phyloP scores from a whole-genome alignment of 2,113 vertebrate species.

The Ranitomeya imitator region DNA sequence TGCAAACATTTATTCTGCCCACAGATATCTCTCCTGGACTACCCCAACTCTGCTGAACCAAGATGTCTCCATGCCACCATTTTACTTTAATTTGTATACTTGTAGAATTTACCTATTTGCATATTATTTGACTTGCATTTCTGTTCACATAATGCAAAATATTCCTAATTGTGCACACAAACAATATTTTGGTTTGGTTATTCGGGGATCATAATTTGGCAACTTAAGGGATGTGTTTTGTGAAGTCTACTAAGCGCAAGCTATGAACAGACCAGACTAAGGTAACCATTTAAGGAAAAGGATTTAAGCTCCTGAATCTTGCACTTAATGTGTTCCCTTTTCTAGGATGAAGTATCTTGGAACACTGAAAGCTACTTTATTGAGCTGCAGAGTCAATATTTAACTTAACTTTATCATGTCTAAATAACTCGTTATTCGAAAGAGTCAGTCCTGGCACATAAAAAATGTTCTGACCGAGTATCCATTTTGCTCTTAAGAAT shows the following conservation, averaged over 20 bases:
- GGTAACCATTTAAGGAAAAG: slow-evolving; percentile 54
- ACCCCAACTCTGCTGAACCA: not conserved
- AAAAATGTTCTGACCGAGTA: not conserved
- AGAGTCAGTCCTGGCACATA: not conserved
- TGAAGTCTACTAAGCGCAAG: slow-evolving; percentile 26
- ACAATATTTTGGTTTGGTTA: not conserved
- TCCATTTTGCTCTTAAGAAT: not conserved
- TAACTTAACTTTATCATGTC: slow-evolving; percentile 38
- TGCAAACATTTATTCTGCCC: no score
- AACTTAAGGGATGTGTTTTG: not conserved
- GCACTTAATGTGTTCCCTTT: slow-evolving; percentile 7
- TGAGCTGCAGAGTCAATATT: slow-evolving; percentile 56
- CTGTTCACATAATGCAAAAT: not conserved
- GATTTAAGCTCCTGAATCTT: slow-evolving; percentile 44
- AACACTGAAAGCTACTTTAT: slow-evolving; percentile 26
- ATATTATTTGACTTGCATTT: not conserved
- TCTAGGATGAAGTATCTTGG: slow-evolving; percentile 39
- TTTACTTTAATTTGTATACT: not conserved
- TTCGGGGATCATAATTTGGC: not conserved
- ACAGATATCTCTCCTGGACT: no score
- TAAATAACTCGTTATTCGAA: not conserved
- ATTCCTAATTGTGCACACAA: not conserved
- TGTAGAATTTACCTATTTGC: not conserved
- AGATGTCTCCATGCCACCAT: not conserved
- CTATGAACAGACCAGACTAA: not conserved